Percentiles rank a stretch among this genome's conserved stretches.
These are phyloP conservation scores for Natator depressus DNA, from an alignment of 2,113 vertebrate genomes.

Conservation along the genomic window DNA sequence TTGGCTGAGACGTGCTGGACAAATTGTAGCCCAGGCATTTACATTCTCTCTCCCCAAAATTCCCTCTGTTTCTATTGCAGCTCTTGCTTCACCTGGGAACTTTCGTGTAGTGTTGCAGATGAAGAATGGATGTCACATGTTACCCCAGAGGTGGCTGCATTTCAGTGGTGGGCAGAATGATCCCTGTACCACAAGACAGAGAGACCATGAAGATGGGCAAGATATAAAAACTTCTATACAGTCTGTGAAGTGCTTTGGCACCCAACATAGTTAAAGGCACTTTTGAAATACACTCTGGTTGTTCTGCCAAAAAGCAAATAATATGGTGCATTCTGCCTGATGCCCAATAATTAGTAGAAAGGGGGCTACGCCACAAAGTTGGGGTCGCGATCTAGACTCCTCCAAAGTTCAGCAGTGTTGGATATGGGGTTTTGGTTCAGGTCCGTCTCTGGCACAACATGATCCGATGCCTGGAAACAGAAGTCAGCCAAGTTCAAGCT, in stretches of 20 bases:
- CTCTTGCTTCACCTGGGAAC: too few relatives aligned
- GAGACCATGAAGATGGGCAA: not conserved
- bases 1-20: too few relatives aligned
- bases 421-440: not conserved
- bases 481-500: not conserved
- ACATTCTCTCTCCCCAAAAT: too few relatives aligned
- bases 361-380: not conserved
- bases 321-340: not conserved
- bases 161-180: not conserved
- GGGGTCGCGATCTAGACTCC: not conserved
- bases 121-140: too few relatives aligned
- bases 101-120: too few relatives aligned
- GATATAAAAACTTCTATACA: not conserved
- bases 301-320: not conserved
- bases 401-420: not conserved
- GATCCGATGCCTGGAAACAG: not conserved
- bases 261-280: not conserved
- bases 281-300: not conserved
- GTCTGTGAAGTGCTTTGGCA: not conserved
- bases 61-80: too few relatives aligned
- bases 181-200: not conserved
- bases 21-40: too few relatives aligned
- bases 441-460: not conserved
- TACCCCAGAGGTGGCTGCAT: too few relatives aligned
- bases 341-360: not conserved